Conservation (phyloP, 2,888 invertebrate genomes). For the Onchidella celtica region DNA sequence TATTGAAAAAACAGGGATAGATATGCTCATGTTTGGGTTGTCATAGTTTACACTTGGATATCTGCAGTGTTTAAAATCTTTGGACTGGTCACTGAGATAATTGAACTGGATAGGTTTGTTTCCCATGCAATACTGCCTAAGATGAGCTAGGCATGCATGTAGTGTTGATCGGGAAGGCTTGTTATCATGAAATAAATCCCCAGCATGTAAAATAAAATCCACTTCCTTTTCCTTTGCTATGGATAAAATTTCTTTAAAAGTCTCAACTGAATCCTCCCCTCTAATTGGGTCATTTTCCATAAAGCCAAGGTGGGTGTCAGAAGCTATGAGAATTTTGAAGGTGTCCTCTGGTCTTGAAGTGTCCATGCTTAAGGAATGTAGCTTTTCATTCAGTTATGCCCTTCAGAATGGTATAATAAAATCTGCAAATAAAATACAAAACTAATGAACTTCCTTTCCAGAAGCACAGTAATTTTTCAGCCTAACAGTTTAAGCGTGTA, state of each 20-base stretch:
- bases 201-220: constrained; percentile 94
- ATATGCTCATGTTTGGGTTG: constrained; percentile 95
- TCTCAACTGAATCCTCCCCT: constrained; percentile 91
- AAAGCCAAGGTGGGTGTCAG: constrained; percentile 97
- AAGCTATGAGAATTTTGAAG: constrained; percentile 90
- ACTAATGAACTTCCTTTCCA: too few species aligned
- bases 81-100: constrained; percentile 91
- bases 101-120: constrained; percentile 85
- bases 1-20: constrained; percentile 93
- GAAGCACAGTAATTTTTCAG: too few species aligned
- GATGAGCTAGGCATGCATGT: constrained; percentile 83
- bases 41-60: constrained; percentile 92
- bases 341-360: constrained; percentile 69
- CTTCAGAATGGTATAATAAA: neutral
- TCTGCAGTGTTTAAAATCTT: constrained; percentile 87
- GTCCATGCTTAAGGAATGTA: constrained; percentile 11
- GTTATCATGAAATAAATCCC: constrained; percentile 97
- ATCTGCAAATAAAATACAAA: neutral
- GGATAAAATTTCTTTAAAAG: constrained; percentile 96
- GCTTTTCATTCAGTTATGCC: neutral
- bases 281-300: constrained; percentile 87
- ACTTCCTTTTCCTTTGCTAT: constrained; percentile 85
- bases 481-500: too few species aligned
- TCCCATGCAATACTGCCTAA: constrained; percentile 87
- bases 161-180: constrained; percentile 91